phyloP scores from a whole-genome alignment of 2,888 invertebrate genomes.

The Ophioninae sp. region DNA sequence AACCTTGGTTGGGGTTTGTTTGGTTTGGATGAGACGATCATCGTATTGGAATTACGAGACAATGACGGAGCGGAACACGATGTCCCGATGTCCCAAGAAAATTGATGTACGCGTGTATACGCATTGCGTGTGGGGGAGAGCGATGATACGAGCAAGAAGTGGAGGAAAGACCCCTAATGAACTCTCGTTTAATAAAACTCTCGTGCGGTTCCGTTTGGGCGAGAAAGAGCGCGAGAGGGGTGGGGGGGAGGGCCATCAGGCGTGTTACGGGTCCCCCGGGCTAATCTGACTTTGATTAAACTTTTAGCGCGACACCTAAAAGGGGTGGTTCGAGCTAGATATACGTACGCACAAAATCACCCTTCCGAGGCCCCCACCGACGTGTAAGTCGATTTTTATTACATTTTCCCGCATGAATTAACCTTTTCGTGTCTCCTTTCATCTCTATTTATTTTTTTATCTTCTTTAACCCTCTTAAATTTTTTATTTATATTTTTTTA shows the following conservation, averaged over 20 bases:
- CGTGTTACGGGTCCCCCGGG: constrained; percentile 62
- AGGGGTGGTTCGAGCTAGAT: constrained; percentile 67
- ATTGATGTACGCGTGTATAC: constrained; percentile 64
- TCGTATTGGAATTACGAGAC: constrained; percentile 48
- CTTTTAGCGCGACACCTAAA: constrained; percentile 79
- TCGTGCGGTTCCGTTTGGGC: constrained; percentile 54
- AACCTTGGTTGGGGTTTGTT: no score
- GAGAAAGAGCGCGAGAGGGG: constrained; percentile 8
- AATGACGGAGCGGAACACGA: constrained; percentile 50
- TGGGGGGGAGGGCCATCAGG: constrained; percentile 35
- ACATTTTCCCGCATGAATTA: constrained; percentile 72
- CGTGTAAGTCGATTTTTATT: constrained; percentile 80
- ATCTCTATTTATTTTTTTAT: neutral
- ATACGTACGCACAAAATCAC: constrained; percentile 42
- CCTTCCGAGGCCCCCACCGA: constrained; percentile 62
- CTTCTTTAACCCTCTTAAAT: no score
- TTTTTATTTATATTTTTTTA: no score
- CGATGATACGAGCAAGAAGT: neutral
- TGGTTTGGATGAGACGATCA: constrained; percentile 6
- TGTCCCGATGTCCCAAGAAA: constrained; percentile 52
- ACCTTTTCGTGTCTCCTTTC: constrained; percentile 16
- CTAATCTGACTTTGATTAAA: constrained; percentile 81
- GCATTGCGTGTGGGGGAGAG: constrained; percentile 3
- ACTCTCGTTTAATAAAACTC: constrained; percentile 77
- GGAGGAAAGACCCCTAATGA: constrained; percentile 72